A percentile compares a stretch with the other conserved stretches of the same genome.
phyloP scores from a whole-genome alignment of 2,113 vertebrate genomes.

The Chaetura pelagica region DNA sequence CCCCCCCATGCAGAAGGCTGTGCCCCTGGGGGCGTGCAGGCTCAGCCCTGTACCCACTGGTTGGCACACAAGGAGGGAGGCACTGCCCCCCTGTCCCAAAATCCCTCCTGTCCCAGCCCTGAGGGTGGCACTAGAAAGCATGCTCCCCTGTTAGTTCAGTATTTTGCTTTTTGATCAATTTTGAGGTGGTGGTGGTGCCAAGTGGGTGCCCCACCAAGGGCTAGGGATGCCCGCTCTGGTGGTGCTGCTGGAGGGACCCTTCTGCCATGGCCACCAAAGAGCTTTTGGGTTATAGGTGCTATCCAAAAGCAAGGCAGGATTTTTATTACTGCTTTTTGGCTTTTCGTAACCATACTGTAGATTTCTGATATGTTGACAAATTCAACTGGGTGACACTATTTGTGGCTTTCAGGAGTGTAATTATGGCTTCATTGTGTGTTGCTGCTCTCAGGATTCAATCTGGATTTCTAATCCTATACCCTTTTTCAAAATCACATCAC shows the following conservation, averaged over 20 bases:
- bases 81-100: background rate
- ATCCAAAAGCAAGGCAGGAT: background rate
- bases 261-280: background rate
- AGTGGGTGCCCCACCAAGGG: background rate
- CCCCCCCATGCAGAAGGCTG: background rate
- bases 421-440: slow-evolving; percentile 52
- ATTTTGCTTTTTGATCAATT: background rate
- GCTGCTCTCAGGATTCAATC: background rate
- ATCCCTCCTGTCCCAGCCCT: background rate
- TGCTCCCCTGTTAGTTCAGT: background rate
- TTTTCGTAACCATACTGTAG: slow-evolving; percentile 26
- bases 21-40: rapidly evolving
- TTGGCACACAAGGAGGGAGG: background rate
- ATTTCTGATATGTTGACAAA: slow-evolving; percentile 52
- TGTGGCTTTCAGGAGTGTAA: slow-evolving; percentile 51
- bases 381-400: slow-evolving; percentile 36
- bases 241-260: background rate
- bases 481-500: slow-evolving; percentile 51
- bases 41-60: background rate
- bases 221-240: rapidly evolving
- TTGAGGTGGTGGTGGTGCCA: background rate
- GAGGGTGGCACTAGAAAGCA: rapidly evolving
- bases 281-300: background rate
- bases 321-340: slow-evolving; percentile 17
- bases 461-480: slow-evolving; percentile 43